phyloP scores from a whole-genome alignment of 2,888 invertebrate genomes.

The Amphipoea lucens region DNA sequence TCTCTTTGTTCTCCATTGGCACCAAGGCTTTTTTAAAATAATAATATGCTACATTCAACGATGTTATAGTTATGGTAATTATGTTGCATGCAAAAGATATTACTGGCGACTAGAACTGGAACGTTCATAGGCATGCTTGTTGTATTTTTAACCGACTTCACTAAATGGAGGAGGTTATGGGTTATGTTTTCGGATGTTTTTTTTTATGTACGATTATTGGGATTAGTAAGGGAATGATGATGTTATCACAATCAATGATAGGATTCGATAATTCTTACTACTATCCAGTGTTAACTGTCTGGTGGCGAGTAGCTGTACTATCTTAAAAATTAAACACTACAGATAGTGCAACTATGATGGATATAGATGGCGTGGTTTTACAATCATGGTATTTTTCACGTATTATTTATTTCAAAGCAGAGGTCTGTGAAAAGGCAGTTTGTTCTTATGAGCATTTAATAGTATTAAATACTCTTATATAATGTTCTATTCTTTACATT shows the following conservation, averaged over 20 bases:
- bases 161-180: not conserved
- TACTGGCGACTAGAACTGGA: not conserved
- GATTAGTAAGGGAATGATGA: too few relatives aligned
- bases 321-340: not conserved
- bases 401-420: not conserved
- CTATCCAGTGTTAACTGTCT: not conserved
- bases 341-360: not conserved
- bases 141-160: not conserved
- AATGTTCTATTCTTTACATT: not conserved
- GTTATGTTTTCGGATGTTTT: not conserved
- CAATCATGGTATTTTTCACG: not conserved
- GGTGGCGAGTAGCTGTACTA: conserved; percentile 30
- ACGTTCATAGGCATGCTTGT: not conserved
- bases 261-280: not conserved
- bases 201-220: not conserved
- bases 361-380: conserved; percentile 7
- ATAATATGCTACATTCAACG: not conserved
- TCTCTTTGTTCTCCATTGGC: not conserved
- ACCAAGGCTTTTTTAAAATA: not conserved
- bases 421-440: not conserved
- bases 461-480: not conserved
- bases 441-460: not conserved
- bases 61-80: not conserved
- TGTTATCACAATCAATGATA: not conserved
- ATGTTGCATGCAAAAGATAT: not conserved